Base-by-base conservation (phyloP, 2,888 invertebrate species). In the Saturnia pavonia region DNA sequence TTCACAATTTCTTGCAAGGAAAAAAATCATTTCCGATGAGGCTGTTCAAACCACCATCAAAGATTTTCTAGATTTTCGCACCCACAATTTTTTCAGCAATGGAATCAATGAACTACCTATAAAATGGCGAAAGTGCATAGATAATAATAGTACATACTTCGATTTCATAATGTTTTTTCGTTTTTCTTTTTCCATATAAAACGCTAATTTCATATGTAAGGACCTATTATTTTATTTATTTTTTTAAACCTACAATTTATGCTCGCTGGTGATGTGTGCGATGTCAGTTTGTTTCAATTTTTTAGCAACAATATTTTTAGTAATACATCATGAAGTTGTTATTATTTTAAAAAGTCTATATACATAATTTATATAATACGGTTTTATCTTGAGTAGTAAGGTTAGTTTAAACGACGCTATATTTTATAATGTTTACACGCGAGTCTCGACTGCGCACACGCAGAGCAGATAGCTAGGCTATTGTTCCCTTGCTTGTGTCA, bases 401-500 rank as follows among this genome's bases (percentile, higher is more conserved):
- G 25, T 60, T 25, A 60, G 27, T 60, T 60, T 60, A 14, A 60
- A 27, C 57, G 25, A 27, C 3, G 25, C 57, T 9, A 60, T 60
- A 60, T 60, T 60, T 27, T 60, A 27, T 60, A 27, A 60, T 60
- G 57, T 60, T 60, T 60, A 25, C 57, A 60, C 57, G 71, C 69
- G 72, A 73, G 74, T 69, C 73, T 77, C 71, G 71, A 42, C 69
- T 75, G 77, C 75, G 80, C 75, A 72, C 72, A 74, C 77, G 78
- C 83, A 79, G 72, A 77, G 80, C 80, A 80, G 82, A 85, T 85
- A 84, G 76, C 82, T 84, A 88, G 84, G 76, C 82, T 84, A 88
- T 88, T 88, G 87, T 89, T 88, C 84, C 84, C 82, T 81, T 80
- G 81, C 81, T 83, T 82, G 77, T 86, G 84, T 90, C 85, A 90